Base-by-base conservation (phyloP, 2,888 invertebrate species). In the Clunio marinus region DNA sequence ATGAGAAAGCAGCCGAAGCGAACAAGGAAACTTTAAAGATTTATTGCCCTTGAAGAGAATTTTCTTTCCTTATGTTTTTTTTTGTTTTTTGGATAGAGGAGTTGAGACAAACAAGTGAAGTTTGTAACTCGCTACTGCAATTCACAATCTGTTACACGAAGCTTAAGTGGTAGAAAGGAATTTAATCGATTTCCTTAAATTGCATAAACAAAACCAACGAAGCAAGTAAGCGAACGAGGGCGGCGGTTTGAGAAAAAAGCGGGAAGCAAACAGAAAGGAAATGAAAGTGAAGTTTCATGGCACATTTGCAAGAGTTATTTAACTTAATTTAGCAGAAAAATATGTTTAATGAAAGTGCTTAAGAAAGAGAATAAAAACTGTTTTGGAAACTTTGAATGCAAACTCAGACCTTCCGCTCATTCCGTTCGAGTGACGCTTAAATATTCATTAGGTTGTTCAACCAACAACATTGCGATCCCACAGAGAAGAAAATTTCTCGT, bases 1-100 rank as follows among this genome's bases (percentile, higher is more conserved):
- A 25, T 24, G 17, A 17, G 25, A 24, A 57, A 57, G n/a, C 8
- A n/a, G 55, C 41, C 17, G 41, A 41, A 41, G 41, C 7, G 41
- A 4, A 41, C n/a, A 41, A n/a, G 41, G 15, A 41, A 41, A 41
- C 41, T 41, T 41, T 41, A 41, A 41, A 51, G 51, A 51, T 51
- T 22, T 55, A 8, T 55, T 55, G 51, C 51, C 22, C 20, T 22
- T 41, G 51, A 55, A 22, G 20, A 7, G 8, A 22, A 55, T 45
- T 45, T 17, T 51, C 22, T 55, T 65, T 13, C 45, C 8, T 62
- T 7, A 8, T n/a, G n/a, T n/a, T n/a, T n/a, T n/a, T n/a, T n/a
- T n/a, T n/a, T 41, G 4, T 41, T 32, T 4, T 41, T 41, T 41
- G 10, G n/a, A 10, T n/a, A 10, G 41, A 10, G n/a, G 58, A 24